phyloP scores from a whole-genome alignment of 2,113 vertebrate species.

The Nannospalax galili region DNA sequence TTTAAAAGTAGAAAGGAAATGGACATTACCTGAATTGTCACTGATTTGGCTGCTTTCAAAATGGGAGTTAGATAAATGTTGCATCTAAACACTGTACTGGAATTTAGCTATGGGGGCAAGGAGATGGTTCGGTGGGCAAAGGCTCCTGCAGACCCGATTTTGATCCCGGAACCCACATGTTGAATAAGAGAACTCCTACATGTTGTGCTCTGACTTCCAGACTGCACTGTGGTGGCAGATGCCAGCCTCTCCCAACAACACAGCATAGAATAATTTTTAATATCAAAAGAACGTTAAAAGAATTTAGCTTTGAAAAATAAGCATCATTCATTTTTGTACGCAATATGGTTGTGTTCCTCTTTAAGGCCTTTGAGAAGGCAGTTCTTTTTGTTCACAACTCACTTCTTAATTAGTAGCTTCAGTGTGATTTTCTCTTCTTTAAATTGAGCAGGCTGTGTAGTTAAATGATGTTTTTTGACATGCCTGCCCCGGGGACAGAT shows the following conservation, averaged over 20 bases:
- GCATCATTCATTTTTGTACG: conserved; percentile 38
- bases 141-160: not conserved
- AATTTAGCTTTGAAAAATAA: conserved; percentile 36
- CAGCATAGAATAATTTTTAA: not conserved
- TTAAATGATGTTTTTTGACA: conserved; percentile 67
- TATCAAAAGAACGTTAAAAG: not conserved
- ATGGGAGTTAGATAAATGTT: conserved; percentile 21
- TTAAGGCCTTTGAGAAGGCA: conserved; percentile 62
- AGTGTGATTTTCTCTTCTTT: conserved; percentile 46
- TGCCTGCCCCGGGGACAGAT: conserved; percentile 45
- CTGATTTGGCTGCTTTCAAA: conserved; percentile 30
- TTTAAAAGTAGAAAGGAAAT: conserved; percentile 44
- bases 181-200: not conserved
- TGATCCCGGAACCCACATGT: too few relatives aligned
- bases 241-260: too few relatives aligned
- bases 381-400: conserved; percentile 54
- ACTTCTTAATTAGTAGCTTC: conserved; percentile 73
- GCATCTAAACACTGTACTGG: conserved; percentile 15
- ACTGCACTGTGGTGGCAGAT: not conserved
- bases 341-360: not conserved
- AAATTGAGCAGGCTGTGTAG: conserved; percentile 56
- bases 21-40: not conserved
- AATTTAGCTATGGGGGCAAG: not conserved
- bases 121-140: too few relatives aligned
- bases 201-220: not conserved